Evolutionary conservation across 1,140 invertebrate genomes (phyloP), one percentile per base, ranked within the genome.

Genomic region (Cherax destructor): DNA sequence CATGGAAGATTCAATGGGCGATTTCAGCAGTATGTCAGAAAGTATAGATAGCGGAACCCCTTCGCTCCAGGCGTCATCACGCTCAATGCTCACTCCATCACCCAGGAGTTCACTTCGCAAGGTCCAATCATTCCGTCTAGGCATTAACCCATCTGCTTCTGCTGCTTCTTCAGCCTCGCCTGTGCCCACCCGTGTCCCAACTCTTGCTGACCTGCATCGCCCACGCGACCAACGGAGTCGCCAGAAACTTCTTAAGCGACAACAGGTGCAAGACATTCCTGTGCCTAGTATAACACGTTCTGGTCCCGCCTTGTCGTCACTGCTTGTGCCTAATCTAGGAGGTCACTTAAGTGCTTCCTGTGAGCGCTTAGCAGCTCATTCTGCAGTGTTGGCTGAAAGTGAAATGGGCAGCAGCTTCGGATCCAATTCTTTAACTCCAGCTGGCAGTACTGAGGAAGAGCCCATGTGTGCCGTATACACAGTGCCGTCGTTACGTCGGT

Each of bases 401-500:
- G 81, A 88, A 7, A 24, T 30, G 24, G 74, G 49, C 83, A 89
- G 77, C 47, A 91, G 92, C 50, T 86, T 41, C 3, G 83, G 69
- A 16, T 91, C 92, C 4, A 85, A 30, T 30, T 86, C 84, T 30
- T 61, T 93, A 13, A 77, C 74, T 41, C 87, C 89, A 21, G 69
- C 79, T 21, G 85, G 83, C 69, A 93, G 92, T 79, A 84, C 84
- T 4, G 92, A 93, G 79, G 87, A 92, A 13, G 91, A 93, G 77
- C 91, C 92, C 41, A 79, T 90, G 83, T 89, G 91, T 78, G 83
- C 91, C 21, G 86, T 88, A 16, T 93, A 89, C 83, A 93, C 88
- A 52, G 92, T 93, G 3, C 92, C 92, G 9, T 59, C 88, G 13
- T 81, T 93, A 16, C 91, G 92, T 13, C 83, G 92, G 72, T 84